phyloP scores from a whole-genome alignment of 2,888 invertebrate genomes.

The Lasioglossum malachurum region DNA sequence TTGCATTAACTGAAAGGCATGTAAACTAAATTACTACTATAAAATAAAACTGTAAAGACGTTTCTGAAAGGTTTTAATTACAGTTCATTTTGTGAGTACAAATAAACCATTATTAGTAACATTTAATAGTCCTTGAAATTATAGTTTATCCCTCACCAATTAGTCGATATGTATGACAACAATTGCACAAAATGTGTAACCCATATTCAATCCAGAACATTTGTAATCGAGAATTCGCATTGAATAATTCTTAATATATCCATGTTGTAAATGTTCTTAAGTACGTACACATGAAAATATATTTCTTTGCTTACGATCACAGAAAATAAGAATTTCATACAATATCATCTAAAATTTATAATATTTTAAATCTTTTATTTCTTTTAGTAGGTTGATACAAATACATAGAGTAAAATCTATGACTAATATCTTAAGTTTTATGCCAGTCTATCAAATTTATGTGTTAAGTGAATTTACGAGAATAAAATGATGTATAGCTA shows the following conservation, averaged over 20 bases:
- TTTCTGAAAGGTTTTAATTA: slow-evolving; percentile 57
- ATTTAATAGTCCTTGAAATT: slow-evolving; percentile 38
- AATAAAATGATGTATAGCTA: slow-evolving; percentile 8
- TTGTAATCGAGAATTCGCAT: neutral
- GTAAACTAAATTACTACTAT: slow-evolving; percentile 64
- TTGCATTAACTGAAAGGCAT: slow-evolving; percentile 65
- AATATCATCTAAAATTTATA: slow-evolving; percentile 41
- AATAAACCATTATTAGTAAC: slow-evolving; percentile 34
- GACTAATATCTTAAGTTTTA: slow-evolving; percentile 34
- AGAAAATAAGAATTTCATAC: slow-evolving; percentile 39
- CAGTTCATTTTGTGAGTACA: slow-evolving; percentile 30
- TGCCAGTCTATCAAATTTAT: slow-evolving; percentile 40
- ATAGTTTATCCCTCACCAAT: slow-evolving; percentile 40
- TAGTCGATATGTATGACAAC: slow-evolving; percentile 33
- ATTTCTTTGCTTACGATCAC: slow-evolving; percentile 14
- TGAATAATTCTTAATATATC: slow-evolving; percentile 20
- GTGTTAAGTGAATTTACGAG: slow-evolving; percentile 30
- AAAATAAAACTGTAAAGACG: slow-evolving; percentile 40
- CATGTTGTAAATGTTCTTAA: slow-evolving; percentile 1
- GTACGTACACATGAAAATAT: slow-evolving; percentile 24
- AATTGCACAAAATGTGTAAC: neutral
- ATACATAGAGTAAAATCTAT: slow-evolving; percentile 49
- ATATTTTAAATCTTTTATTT: slow-evolving; percentile 54
- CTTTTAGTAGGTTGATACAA: slow-evolving; percentile 48
- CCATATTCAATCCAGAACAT: slow-evolving; percentile 14